These are phyloP conservation scores for Mirounga angustirostris DNA, from an alignment of 2,113 vertebrate genomes.

Conservation along the genomic window DNA sequence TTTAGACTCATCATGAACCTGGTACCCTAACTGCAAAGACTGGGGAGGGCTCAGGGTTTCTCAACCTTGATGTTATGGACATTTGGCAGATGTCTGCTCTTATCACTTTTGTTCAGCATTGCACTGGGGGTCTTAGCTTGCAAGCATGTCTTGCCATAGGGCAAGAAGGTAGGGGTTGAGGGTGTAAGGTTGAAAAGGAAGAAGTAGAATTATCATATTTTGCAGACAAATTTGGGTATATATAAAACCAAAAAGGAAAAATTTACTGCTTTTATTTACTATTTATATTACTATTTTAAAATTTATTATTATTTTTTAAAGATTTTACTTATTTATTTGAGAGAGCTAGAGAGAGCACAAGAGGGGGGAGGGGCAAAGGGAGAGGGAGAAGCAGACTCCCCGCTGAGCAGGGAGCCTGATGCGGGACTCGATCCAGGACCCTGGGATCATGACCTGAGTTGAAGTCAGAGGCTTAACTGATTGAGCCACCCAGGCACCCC, in stretches of 20 bases:
- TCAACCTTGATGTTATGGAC: neutral
- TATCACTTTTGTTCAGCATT: neutral
- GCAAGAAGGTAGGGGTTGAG: neutral
- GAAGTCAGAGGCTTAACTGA: too few species aligned
- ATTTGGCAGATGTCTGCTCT: neutral
- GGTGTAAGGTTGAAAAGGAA: neutral
- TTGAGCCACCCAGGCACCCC: too few species aligned
- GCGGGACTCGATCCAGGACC: too few species aligned
- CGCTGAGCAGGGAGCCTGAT: too few species aligned
- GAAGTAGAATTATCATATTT: neutral
- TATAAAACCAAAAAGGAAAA: neutral
- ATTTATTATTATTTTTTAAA: neutral
- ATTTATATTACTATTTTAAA: neutral
- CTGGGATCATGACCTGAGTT: too few species aligned
- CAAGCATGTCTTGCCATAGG: neutral
- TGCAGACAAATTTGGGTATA: neutral
- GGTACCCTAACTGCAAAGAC: neutral
- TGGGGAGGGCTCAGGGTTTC: neutral
- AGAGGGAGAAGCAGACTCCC: too few species aligned
- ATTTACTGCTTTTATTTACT: neutral
- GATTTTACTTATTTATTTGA: too few species aligned
- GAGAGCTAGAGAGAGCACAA: too few species aligned
- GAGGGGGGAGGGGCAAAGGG: too few species aligned
- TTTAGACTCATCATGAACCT: neutral
- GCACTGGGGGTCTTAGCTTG: neutral